These are phyloP conservation scores for Drosophila melanocephala DNA, from an alignment of 2,888 invertebrate genomes.

Conservation along the genomic window DNA sequence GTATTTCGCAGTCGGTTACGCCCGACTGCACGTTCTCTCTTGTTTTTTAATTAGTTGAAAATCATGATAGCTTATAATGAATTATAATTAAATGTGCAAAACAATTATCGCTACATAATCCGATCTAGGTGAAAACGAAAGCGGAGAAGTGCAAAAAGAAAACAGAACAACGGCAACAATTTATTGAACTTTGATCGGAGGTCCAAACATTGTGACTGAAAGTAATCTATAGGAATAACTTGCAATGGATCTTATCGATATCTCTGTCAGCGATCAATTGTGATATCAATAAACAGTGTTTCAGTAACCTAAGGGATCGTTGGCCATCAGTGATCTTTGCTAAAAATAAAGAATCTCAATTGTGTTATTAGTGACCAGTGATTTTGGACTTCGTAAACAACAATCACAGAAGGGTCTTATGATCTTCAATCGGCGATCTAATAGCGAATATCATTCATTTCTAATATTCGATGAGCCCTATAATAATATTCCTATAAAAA, in stretches of 20 bases:
- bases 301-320: background rate
- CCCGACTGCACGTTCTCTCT: background rate
- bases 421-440: background rate
- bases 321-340: background rate
- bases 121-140: conserved; percentile 45
- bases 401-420: background rate
- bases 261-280: no score
- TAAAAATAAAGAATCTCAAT: background rate
- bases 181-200: conserved; percentile 20
- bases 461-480: background rate
- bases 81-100: conserved; percentile 36
- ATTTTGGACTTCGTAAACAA: background rate
- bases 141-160: conserved; percentile 13
- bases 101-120: conserved; percentile 33
- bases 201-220: background rate
- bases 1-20: background rate
- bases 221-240: background rate
- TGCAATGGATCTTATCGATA: background rate
- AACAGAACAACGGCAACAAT: background rate
- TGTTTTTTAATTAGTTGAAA: conserved; percentile 2
- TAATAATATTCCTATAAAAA: background rate
- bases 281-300: background rate
- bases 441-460: no score
- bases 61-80: conserved; percentile 25
- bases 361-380: background rate